Evolutionary conservation across 2,113 vertebrate species (phyloP), one percentile per base, ranked within the genome.

Genomic region (Halcyon malimbica): DNA sequence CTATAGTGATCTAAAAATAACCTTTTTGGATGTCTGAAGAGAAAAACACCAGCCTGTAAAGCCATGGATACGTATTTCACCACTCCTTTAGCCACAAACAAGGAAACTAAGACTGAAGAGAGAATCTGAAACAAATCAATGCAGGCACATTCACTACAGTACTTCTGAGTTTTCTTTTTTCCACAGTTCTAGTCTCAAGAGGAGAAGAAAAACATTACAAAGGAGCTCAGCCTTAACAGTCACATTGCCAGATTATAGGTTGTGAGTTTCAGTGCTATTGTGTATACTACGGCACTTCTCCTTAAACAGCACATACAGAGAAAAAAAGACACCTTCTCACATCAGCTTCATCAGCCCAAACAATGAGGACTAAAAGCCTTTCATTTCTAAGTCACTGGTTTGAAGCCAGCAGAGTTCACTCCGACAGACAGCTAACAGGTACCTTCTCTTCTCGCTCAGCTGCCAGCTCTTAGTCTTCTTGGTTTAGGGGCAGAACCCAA

Each of bases 1-100:
- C 83, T 83, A 10, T 20, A 89, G 93, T 83, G 75, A 95, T 93
- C 80, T 97, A 97, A 97, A 97, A 94, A 94, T 91, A 97, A 94
- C 50, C 44, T 91, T 90, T 94, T 73, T 71, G 81, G 83, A 95
- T 73, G 39, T 78, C 56, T 75, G 79, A 92, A 82, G 70, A 91
- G 91, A 94, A 92, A 96, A 97, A 91, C 91, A 94, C 21, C 73
- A 93, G 59, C 80, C 89, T 89, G 77, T 84, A 90, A 89, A 93
- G 19, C 37, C 70, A 90, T 2, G 25, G 86, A 84, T 77, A 83
- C 33, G 2, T 51, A 85, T 63, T 93, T 87, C 67, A 87, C 33
- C 50, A 4, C 15, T 89, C 35, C 78, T 91, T 94, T 74, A 89
- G 81, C 33, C 74, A 95, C 80, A 96, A 92, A 0, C 15, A 94